These are phyloP conservation scores for Oreocharis arfaki DNA, from an alignment of 2,113 vertebrate species.

Conservation along the genomic window DNA sequence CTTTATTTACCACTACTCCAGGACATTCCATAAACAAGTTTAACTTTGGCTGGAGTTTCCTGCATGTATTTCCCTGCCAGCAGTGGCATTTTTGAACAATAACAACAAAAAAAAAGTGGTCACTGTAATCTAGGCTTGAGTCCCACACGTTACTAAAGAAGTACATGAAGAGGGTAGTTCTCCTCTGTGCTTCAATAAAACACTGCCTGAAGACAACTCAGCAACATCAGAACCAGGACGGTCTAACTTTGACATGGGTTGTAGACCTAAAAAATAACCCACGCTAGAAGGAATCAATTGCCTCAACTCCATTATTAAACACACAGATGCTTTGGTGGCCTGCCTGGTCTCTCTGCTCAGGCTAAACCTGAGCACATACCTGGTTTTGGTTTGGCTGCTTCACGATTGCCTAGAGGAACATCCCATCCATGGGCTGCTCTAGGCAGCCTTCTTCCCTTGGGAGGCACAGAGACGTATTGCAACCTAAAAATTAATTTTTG, in stretches of 20 bases:
- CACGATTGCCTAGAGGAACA: fast-evolving
- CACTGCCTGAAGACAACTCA: neutral
- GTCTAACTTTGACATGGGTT: neutral
- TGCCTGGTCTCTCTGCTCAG: neutral
- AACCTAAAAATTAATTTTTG: neutral
- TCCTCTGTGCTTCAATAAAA: neutral
- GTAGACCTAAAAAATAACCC: neutral
- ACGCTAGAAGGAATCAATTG: neutral
- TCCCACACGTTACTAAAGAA: neutral
- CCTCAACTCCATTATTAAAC: neutral
- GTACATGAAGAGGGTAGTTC: neutral
- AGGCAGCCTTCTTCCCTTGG: neutral
- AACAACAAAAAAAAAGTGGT: neutral
- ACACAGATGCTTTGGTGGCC: neutral
- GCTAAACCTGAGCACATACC: neutral
- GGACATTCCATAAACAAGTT: neutral
- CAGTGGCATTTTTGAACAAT: neutral
- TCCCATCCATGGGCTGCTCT: neutral
- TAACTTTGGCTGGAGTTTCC: neutral
- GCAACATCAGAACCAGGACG: neutral
- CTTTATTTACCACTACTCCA: neutral
- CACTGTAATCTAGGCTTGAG: neutral
- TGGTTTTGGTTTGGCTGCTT: neutral
- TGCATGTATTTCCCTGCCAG: neutral
- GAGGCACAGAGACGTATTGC: neutral